Evolutionary conservation across 2,888 invertebrate genomes (phyloP), one percentile per base, ranked within the genome.

Genomic region (Rhodophaea formosa): DNA sequence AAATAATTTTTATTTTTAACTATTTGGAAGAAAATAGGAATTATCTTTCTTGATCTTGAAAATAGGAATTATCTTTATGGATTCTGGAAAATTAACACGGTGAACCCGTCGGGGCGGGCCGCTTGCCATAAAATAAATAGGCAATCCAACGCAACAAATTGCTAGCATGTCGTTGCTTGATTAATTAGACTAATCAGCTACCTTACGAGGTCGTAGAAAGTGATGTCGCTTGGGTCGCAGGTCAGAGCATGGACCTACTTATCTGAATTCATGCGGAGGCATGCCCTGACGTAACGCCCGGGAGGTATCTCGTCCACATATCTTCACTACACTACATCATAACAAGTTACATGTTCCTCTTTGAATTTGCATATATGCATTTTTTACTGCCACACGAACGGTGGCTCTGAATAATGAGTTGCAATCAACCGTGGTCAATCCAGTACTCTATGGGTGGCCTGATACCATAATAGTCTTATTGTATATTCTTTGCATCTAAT

Each of bases 191-290:
- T 16, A 45, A 35, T 45, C 17, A 29, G 6, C n/a, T 12, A 45
- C 46, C 39, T 35, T 29, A 23, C 42, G 23, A 16, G 17, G 39
- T 30, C 32, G 15, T 42, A 63, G 72, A 72, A 72, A 72, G 72
- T 68, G 66, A 61, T 65, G 62, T 62, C 64, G 64, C 59, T 57
- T 60, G 68, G 74, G 71, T 72, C 71, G 67, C 67, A 73, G 77
- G 69, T 78, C 73, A 72, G 67, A 62, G 15, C 10, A 35, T 10
- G 39, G 39, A n/a, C 62, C 67, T 67, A 66, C 62, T 66, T 63
- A 63, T 59, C 62, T 53, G 39, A 60, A 59, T 66, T 53, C 23
- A 23, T 17, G 14, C 42, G n/a, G n/a, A n/a, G 2, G 12, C 35
- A 30, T 39, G 29, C 54, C 53, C 43, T 54, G 43, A 42, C 43